These are phyloP conservation scores for Machimus rusticus DNA, from an alignment of 2,888 invertebrate species.

Conservation along the genomic window DNA sequence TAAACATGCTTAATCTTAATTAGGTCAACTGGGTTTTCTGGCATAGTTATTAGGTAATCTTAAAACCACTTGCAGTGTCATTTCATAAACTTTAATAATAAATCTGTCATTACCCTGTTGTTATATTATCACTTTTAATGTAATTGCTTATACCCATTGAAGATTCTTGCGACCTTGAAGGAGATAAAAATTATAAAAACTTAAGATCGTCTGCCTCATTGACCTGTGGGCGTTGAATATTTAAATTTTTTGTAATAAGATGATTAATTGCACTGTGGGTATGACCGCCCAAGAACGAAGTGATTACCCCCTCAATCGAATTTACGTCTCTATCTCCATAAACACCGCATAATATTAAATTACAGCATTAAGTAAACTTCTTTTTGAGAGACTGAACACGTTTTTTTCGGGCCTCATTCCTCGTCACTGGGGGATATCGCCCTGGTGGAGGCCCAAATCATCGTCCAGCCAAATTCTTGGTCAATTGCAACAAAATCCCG, in stretches of 20 bases:
- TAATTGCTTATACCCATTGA: not conserved
- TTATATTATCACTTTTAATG: too few species aligned
- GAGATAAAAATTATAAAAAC: not conserved
- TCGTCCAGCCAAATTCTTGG: not conserved
- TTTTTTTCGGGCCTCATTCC: not conserved
- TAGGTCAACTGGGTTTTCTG: too few species aligned
- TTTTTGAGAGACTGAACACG: not conserved
- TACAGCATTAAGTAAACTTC: not conserved
- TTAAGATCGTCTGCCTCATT: not conserved
- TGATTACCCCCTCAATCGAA: not conserved
- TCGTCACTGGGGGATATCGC: not conserved
- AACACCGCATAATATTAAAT: not conserved
- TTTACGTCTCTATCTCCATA: not conserved
- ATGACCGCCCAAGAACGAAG: not conserved
- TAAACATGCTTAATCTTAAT: too few species aligned
- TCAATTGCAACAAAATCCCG: not conserved
- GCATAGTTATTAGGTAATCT: too few species aligned
- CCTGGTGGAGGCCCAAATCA: not conserved
- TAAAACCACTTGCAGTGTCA: too few species aligned
- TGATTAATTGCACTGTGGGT: not conserved
- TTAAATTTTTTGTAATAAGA: not conserved
- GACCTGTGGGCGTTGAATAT: not conserved
- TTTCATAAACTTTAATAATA: too few species aligned
- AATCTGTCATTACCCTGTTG: too few species aligned
- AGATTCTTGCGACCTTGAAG: not conserved